Evolutionary conservation across 2,888 invertebrate species (phyloP).

Genomic region (Bombylius discolor): DNA sequence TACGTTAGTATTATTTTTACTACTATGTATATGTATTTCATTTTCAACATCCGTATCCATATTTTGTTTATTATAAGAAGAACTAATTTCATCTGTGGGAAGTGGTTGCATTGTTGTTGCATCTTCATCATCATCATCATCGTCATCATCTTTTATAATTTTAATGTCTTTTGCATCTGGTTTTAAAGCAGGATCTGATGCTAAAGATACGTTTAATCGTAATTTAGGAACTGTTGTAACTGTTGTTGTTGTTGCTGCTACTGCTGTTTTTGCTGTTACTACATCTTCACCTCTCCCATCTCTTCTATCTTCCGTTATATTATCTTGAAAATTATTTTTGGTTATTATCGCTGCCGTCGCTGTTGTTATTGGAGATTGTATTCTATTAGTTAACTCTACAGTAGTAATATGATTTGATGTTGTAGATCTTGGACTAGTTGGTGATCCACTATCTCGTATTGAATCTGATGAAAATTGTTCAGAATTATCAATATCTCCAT

Average conservation of each 20-base stretch:
- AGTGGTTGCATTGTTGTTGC: too few species aligned
- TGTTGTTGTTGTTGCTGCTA: conserved; percentile 13
- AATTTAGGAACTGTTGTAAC: conserved; percentile 45
- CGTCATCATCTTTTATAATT: conserved; percentile 21
- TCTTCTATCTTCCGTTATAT: too few species aligned
- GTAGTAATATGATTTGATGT: background rate
- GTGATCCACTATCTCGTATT: conserved; percentile 1
- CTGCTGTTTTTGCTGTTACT: background rate
- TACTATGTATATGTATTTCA: background rate
- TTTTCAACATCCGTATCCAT: background rate
- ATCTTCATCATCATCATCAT: conserved; percentile 2
- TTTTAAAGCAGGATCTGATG: conserved; percentile 68
- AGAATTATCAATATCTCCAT: conserved; percentile 3
- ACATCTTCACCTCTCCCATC: background rate
- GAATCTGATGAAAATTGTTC: conserved; percentile 6
- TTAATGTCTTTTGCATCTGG: conserved; percentile 49
- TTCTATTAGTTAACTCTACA: background rate
- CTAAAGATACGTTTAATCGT: conserved; percentile 63
- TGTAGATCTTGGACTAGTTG: conserved; percentile 4
- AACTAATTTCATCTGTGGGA: background rate
- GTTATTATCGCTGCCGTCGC: background rate
- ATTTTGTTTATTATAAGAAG: background rate
- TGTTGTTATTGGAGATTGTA: background rate
- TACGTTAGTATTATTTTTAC: background rate
- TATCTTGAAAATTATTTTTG: too few species aligned